Evolutionary conservation across 2,888 invertebrate species (phyloP), one percentile per base, ranked within the genome.

Genomic region (Idaea dimidiata): DNA sequence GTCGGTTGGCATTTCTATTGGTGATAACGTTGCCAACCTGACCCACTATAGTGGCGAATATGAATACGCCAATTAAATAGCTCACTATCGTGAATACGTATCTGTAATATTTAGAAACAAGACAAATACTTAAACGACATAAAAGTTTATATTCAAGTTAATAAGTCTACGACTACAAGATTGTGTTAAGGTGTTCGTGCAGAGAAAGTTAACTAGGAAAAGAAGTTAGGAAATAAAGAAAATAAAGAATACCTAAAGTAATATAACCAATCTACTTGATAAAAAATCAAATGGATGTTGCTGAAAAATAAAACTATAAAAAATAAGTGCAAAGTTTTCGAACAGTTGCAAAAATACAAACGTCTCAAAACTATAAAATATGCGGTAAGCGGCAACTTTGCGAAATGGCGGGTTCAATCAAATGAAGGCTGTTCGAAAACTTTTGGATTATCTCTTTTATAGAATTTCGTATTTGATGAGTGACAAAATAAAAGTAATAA

Each of bases 1-100:
- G 93, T 60, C 99, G 94, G 88, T 98, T 98, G 58, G 99, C 99
- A 86, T 99, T 99, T 75, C 98, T 95, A 91, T 99, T 99, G 60
- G 98, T 98, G 88, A 99, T 99, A 80, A 99, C 98, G 89, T 98
- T 99, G 72, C 99, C 99, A 61, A 99, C 99, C 94, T 99, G 99
- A 61, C 99, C 98, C 68, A 99, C 98, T 83, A 99, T 99, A 61
- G 98, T 99, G 63, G 99, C 98, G 89, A 99, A 99, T 89, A 99
- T 98, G 94, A 99, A 99, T 72, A 99, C 98, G 74, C 98, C 99
- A 83, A 99, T 98, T 82, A 99, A 94, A 93, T 99, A 99, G 91
- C 98, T 98, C 82, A 97, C 96, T 84, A 99, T 99, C 72, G 98
- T 99, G 93, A 99, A 99, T 84, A 98, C 94, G 90, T 98, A 99